A percentile compares a stretch with the other conserved stretches of the same genome.
These are phyloP conservation scores for Labeo rohita DNA, from an alignment of 2,113 vertebrate genomes.

Conservation along the genomic window DNA sequence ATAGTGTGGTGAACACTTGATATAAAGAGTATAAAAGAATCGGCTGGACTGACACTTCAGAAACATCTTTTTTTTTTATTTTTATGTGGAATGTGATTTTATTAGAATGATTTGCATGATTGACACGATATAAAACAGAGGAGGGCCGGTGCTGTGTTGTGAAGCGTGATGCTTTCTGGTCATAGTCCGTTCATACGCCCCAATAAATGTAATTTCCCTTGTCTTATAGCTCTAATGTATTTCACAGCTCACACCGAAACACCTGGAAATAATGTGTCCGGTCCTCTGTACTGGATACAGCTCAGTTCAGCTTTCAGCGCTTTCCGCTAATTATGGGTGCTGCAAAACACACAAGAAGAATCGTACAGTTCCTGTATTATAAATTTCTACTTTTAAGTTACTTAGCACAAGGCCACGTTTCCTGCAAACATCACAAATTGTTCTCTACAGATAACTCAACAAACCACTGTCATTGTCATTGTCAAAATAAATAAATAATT, in stretches of 20 bases:
- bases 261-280: slow-evolving; percentile 67
- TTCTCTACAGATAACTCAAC: no score
- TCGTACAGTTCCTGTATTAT: neutral
- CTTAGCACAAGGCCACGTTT: neutral
- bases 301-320: neutral
- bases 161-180: slow-evolving; percentile 65
- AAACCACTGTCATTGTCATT: no score
- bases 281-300: slow-evolving; percentile 2
- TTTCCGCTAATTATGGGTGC: slow-evolving; percentile 43
- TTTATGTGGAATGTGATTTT: neutral
- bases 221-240: slow-evolving; percentile 62
- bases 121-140: slow-evolving; percentile 52
- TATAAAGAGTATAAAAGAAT: neutral
- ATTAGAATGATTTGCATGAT: slow-evolving; percentile 30
- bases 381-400: neutral
- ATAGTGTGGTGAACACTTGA: no score
- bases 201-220: slow-evolving; percentile 67
- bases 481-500: no score
- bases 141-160: slow-evolving; percentile 57
- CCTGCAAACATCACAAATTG: no score
- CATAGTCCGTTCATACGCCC: slow-evolving; percentile 60
- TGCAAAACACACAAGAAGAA: neutral
- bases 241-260: slow-evolving; percentile 61
- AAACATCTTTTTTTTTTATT: neutral
- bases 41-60: neutral